Conservation (phyloP, 2,797 vertebrate genomes). For the Syndactyla subalaris region DNA sequence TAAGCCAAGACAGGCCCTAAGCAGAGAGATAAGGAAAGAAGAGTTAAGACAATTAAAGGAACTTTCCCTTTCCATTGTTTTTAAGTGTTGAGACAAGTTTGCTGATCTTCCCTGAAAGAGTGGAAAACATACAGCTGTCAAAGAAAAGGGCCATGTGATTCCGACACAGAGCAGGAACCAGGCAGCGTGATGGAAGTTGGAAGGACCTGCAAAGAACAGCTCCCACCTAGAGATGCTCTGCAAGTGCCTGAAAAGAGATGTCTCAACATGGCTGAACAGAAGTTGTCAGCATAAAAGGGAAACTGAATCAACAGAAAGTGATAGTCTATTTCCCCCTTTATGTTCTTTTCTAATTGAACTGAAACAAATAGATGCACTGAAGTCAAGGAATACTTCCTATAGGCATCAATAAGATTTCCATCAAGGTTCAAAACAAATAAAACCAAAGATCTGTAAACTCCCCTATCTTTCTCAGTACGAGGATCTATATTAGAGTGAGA, state of each 20-base stretch:
- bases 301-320: not conserved
- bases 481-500: not conserved
- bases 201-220: not conserved
- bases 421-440: not conserved
- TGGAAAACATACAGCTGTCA: not conserved
- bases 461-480: not conserved
- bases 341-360: not conserved
- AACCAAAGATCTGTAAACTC: not conserved
- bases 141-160: rapidly evolving
- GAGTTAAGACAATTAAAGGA: not conserved
- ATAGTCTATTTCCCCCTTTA: rapidly evolving
- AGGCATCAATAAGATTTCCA: not conserved
- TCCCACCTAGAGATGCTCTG: not conserved
- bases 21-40: not conserved
- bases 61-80: not conserved
- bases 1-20: not conserved
- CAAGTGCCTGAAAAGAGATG: not conserved
- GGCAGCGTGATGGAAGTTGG: rapidly evolving
- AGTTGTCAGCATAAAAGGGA: not conserved
- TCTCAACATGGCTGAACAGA: not conserved
- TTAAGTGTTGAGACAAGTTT: not conserved
- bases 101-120: rapidly evolving
- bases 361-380: not conserved
- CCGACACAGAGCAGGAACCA: not conserved
- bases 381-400: not conserved